These are phyloP conservation scores for Morone saxatilis DNA, from an alignment of 2,113 vertebrate genomes.

Conservation along the genomic window DNA sequence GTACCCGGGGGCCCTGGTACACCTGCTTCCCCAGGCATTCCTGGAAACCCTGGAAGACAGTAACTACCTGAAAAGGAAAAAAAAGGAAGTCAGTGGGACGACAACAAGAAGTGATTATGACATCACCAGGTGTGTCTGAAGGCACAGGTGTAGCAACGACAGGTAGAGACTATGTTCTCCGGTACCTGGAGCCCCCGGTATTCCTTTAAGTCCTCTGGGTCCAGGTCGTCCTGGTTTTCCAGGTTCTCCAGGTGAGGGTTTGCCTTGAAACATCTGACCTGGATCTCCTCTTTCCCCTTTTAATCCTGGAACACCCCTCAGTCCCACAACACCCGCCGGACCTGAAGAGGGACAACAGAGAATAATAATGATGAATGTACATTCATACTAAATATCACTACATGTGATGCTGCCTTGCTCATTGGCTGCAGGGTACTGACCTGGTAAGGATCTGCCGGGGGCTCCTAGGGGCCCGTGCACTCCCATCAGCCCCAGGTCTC, in stretches of 20 bases:
- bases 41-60: constrained; percentile 73
- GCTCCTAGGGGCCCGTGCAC: constrained; percentile 61
- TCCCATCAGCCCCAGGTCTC: constrained; percentile 74
- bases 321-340: constrained; percentile 66
- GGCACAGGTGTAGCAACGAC: not conserved
- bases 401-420: not conserved
- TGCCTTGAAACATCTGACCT: constrained; percentile 28
- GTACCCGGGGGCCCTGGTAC: constrained; percentile 59
- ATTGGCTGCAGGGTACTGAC: constrained; percentile 57
- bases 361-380: too few relatives aligned
- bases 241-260: constrained; percentile 69
- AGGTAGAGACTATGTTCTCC: not conserved
- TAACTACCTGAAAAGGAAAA: constrained; percentile 64
- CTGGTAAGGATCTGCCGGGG: constrained; percentile 53
- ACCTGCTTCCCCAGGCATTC: constrained; percentile 70
- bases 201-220: constrained; percentile 64
- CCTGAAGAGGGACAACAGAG: constrained; percentile 60
- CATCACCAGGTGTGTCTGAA: not conserved
- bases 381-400: not conserved
- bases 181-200: constrained; percentile 71
- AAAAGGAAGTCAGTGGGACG: not conserved
- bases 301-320: constrained; percentile 76
- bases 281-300: constrained; percentile 81
- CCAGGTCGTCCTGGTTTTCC: constrained; percentile 76
- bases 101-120: not conserved